phyloP scores from a whole-genome alignment of 1,140 invertebrate species.

The Leptopilina clavipes region DNA sequence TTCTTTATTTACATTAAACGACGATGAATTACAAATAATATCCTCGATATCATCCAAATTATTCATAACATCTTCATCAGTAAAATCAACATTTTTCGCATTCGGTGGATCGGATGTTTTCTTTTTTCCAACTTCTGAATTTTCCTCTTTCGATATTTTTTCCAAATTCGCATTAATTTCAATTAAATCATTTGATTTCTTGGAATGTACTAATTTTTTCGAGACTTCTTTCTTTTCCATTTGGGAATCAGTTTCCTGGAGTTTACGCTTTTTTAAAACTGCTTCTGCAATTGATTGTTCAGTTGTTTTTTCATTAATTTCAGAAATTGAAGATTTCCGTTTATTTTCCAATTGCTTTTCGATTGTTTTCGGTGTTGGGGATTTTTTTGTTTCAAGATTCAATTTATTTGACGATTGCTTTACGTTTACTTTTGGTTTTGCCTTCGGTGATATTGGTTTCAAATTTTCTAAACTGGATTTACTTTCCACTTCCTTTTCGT shows the following conservation, averaged over 20 bases:
- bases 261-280: constrained; percentile 39
- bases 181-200: neutral
- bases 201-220: constrained; percentile 19
- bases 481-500: too few species aligned
- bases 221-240: constrained; percentile 6
- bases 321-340: neutral
- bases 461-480: too few species aligned
- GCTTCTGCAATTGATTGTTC: neutral
- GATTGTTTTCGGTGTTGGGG: too few species aligned
- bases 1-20: constrained; percentile 43
- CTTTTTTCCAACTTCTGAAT: neutral
- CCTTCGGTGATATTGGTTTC: too few species aligned
- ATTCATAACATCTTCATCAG: constrained; percentile 61
- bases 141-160: constrained; percentile 16
- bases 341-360: neutral
- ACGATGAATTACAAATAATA: constrained; percentile 53
- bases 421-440: too few species aligned
- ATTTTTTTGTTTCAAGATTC: too few species aligned
- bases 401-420: too few species aligned
- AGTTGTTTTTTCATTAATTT: neutral
- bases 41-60: constrained; percentile 63
- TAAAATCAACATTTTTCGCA: constrained; percentile 42
- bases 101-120: neutral
- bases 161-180: neutral
- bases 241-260: constrained; percentile 29